These are phyloP conservation scores for Dendrolimus kikuchii DNA, from an alignment of 1,140 invertebrate species.

Conservation along the genomic window DNA sequence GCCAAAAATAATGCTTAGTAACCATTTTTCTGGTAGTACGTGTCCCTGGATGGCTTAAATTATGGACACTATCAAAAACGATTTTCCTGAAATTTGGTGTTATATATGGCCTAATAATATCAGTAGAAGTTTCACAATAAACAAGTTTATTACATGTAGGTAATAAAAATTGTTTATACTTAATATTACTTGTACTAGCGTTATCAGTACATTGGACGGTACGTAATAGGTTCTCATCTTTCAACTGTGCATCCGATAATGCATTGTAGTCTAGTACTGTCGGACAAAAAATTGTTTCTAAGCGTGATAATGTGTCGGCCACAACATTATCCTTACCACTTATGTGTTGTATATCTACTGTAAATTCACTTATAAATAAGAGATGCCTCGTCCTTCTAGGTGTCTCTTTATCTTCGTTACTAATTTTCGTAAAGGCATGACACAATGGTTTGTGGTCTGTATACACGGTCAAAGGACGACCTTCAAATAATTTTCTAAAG, in stretches of 20 bases:
- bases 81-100: conserved; percentile 11
- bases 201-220: conserved; percentile 3
- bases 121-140: conserved; percentile 8
- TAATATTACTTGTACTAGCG: too few relatives aligned
- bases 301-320: conserved; percentile 31
- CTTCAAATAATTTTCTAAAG: too few relatives aligned
- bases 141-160: conserved; percentile 4
- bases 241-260: conserved; percentile 8
- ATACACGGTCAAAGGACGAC: too few relatives aligned
- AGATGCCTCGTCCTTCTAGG: conserved; percentile 18
- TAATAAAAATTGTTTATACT: too few relatives aligned
- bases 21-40: too few relatives aligned
- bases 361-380: conserved; percentile 20
- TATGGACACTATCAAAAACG: conserved; percentile 11
- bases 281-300: conserved; percentile 11
- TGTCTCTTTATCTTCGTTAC: conserved; percentile 15
- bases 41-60: conserved; percentile 18
- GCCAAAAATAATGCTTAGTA: too few relatives aligned
- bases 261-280: conserved; percentile 11
- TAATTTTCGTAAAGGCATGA: conserved; percentile 35
- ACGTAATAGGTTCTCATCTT: conserved; percentile 7
- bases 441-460: too few relatives aligned
- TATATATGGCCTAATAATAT: conserved; percentile 14
- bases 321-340: conserved; percentile 20
- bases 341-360: conserved; percentile 17